Evolutionary conservation across 2,113 vertebrate genomes (phyloP).

Genomic region (Sardina pilchardus): DNA sequence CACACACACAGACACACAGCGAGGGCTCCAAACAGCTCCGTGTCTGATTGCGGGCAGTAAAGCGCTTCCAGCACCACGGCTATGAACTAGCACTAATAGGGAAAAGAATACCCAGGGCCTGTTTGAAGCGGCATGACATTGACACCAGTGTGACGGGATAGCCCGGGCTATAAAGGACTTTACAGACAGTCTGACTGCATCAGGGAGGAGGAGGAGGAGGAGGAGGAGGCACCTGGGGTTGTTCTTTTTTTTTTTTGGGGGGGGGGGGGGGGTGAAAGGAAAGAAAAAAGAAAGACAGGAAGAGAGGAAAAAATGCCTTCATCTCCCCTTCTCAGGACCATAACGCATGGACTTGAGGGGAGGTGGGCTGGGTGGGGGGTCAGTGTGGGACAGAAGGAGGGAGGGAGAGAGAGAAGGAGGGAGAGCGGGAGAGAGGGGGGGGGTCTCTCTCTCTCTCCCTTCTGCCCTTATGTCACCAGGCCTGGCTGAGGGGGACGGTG

Average conservation of each 20-base stretch:
- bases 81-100: slow-evolving; percentile 56
- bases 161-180: slow-evolving; percentile 62
- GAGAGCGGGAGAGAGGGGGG: not conserved
- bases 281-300: not conserved
- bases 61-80: slow-evolving; percentile 48
- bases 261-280: too few relatives aligned
- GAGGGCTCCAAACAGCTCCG: slow-evolving; percentile 48
- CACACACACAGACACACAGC: slow-evolving; percentile 42
- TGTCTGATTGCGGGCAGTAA: slow-evolving; percentile 61
- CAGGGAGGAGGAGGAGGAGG: slow-evolving; percentile 49
- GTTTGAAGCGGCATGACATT: slow-evolving; percentile 60
- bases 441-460: not conserved
- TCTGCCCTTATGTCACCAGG: slow-evolving; percentile 49
- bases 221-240: slow-evolving; percentile 51
- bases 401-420: not conserved
- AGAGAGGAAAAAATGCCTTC: slow-evolving; percentile 50
- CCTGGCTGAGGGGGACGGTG: slow-evolving; percentile 49
- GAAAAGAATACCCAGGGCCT: slow-evolving; percentile 48
- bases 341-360: not conserved
- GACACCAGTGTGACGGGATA: slow-evolving; percentile 57
- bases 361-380: not conserved
- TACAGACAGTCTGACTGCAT: slow-evolving; percentile 36
- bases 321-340: slow-evolving; percentile 11
- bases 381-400: not conserved
- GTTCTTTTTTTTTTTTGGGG: slow-evolving; percentile 45